Evolutionary conservation across 1,140 invertebrate species (phyloP).

Genomic region (Euwallacea fornicatus): DNA sequence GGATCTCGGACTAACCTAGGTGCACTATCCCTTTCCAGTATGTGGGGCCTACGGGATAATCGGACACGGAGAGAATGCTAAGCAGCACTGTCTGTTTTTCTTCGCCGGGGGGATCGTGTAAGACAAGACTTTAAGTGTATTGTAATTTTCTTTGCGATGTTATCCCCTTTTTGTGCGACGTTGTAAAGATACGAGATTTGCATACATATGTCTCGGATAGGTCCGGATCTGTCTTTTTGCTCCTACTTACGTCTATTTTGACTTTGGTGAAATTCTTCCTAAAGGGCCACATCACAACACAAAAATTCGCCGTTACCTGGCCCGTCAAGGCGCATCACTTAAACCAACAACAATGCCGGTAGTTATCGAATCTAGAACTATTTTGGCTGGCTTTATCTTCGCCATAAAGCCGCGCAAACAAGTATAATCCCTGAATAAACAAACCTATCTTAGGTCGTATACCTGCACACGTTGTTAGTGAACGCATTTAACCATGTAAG

Average conservation of each 20-base stretch:
- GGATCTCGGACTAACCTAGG: conserved; percentile 17
- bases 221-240: background rate
- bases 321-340: no score
- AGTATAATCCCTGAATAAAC: background rate
- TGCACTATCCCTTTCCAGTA: conserved; percentile 11
- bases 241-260: conserved; percentile 19
- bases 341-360: no score
- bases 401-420: background rate
- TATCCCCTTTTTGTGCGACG: conserved; percentile 25
- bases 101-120: conserved; percentile 25
- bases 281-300: conserved; percentile 8
- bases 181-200: conserved; percentile 22
- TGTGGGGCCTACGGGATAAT: conserved; percentile 25
- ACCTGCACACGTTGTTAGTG: background rate
- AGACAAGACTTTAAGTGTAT: conserved; percentile 31
- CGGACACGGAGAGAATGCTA: conserved; percentile 27
- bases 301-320: no score
- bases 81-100: conserved; percentile 29
- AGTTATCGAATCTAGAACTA: background rate
- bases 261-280: conserved; percentile 9
- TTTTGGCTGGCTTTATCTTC: background rate
- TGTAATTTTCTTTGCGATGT: conserved; percentile 29
- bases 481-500: background rate
- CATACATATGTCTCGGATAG: conserved; percentile 1
- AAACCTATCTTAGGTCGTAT: background rate